Conservation (phyloP, 37 sponge, comb jelly and placozoan species). For the Halichondria panicea region DNA sequence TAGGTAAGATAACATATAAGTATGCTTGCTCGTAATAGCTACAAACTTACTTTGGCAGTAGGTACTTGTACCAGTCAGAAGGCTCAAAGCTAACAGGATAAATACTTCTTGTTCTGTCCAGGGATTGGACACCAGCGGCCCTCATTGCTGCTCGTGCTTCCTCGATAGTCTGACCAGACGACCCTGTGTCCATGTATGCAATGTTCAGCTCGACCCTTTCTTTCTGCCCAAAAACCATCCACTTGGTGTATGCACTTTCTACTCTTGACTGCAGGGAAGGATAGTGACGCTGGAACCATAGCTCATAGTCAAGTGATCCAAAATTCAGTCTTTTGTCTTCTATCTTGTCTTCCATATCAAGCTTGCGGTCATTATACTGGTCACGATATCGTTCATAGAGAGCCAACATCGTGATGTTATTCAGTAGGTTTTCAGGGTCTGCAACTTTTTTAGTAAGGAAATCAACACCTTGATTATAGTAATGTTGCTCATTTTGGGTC, state of each 20-base stretch:
- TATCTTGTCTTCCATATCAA: conserved; percentile 51
- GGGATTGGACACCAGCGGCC: conserved; percentile 45
- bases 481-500: neutral
- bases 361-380: conserved; percentile 33
- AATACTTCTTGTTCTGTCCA: conserved; percentile 52
- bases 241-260: conserved; percentile 58
- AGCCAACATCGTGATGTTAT: conserved; percentile 21
- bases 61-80: conserved; percentile 59
- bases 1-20: neutral
- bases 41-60: conserved; percentile 10
- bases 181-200: conserved; percentile 33
- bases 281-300: conserved; percentile 59
- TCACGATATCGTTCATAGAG: conserved; percentile 37
- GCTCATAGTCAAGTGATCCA: conserved; percentile 31
- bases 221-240: conserved; percentile 62
- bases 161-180: conserved; percentile 40
- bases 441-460: conserved; percentile 22
- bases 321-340: conserved; percentile 12
- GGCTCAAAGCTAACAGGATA: conserved; percentile 64
- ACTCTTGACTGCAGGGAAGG: conserved; percentile 41
- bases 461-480: neutral
- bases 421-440: conserved; percentile 25
- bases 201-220: conserved; percentile 41
- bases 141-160: conserved; percentile 40
- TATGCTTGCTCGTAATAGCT: neutral